A percentile compares a stretch with the other conserved stretches of the same genome.
Evolutionary conservation across 2,113 vertebrate genomes (phyloP).

Genomic region (Polypterus senegalus): DNA sequence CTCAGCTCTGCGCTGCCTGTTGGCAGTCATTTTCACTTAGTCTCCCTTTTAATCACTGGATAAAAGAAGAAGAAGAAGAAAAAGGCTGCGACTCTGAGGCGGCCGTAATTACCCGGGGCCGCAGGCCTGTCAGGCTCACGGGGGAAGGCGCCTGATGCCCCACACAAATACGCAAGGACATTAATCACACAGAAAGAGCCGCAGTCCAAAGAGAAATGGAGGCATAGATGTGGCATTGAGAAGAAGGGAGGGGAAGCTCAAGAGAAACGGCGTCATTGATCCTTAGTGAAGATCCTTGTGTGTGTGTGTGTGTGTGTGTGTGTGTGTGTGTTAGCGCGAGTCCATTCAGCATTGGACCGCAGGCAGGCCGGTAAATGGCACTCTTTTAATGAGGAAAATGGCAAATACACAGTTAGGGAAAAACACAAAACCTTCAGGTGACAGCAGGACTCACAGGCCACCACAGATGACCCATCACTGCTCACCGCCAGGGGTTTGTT

Average conservation of each 20-base stretch:
- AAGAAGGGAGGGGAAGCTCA: conserved; percentile 1
- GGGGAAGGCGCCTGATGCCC: conserved; percentile 51
- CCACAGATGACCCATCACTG: no score
- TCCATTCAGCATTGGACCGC: no score
- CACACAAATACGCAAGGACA: conserved; percentile 35
- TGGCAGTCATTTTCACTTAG: conserved; percentile 62
- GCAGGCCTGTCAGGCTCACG: conserved; percentile 26
- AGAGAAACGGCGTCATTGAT: no score
- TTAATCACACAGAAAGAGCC: conserved; percentile 46
- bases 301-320: no score
- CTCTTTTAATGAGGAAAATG: no score
- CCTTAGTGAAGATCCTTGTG: no score
- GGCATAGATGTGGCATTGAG: neutral
- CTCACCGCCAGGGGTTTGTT: no score
- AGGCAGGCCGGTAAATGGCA: no score
- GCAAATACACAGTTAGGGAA: no score
- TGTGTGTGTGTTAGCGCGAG: no score
- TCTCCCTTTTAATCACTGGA: conserved; percentile 44
- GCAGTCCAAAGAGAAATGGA: neutral
- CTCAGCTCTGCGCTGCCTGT: conserved; percentile 47
- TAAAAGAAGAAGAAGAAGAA: conserved; percentile 14
- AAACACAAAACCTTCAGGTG: no score
- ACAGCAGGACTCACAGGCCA: no score
- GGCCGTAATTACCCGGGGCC: conserved; percentile 35
- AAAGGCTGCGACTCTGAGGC: conserved; percentile 37